phyloP scores from a whole-genome alignment of 2,888 invertebrate genomes.

The Eristalinus aeneus region DNA sequence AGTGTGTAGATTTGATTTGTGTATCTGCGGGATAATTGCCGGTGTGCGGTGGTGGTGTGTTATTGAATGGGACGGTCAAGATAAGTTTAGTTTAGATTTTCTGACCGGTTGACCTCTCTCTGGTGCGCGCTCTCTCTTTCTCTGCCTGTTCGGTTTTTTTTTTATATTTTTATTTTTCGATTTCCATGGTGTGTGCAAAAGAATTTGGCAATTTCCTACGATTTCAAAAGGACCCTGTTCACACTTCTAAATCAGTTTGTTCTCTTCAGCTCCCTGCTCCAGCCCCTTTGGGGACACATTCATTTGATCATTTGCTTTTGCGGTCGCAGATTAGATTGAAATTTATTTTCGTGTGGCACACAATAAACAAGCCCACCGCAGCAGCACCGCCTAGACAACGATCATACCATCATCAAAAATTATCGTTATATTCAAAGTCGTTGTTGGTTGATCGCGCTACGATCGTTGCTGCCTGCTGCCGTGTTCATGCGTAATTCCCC shows the following conservation, averaged over 20 bases:
- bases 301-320: slow-evolving; percentile 8
- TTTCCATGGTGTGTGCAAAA: neutral
- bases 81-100: neutral
- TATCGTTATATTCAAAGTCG: neutral
- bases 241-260: slow-evolving; percentile 19
- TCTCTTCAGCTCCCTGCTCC: slow-evolving; percentile 19
- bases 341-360: slow-evolving; percentile 66
- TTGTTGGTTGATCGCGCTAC: slow-evolving; percentile 8
- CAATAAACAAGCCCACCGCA: slow-evolving; percentile 47
- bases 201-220: too few relatives aligned
- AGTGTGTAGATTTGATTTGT: slow-evolving; percentile 26
- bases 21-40: slow-evolving; percentile 32
- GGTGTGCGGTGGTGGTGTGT: slow-evolving; percentile 40
- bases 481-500: slow-evolving; percentile 43
- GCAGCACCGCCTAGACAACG: neutral
- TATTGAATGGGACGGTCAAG: slow-evolving; percentile 7
- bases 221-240: neutral
- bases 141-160: neutral
- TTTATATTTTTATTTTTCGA: neutral
- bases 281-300: slow-evolving; percentile 24
- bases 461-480: neutral
- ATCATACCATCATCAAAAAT: neutral
- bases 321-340: slow-evolving; percentile 61
- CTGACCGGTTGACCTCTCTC: slow-evolving; percentile 8
- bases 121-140: neutral